These are phyloP conservation scores for Rissa tridactyla DNA, from an alignment of 2,113 vertebrate genomes.

Conservation along the genomic window DNA sequence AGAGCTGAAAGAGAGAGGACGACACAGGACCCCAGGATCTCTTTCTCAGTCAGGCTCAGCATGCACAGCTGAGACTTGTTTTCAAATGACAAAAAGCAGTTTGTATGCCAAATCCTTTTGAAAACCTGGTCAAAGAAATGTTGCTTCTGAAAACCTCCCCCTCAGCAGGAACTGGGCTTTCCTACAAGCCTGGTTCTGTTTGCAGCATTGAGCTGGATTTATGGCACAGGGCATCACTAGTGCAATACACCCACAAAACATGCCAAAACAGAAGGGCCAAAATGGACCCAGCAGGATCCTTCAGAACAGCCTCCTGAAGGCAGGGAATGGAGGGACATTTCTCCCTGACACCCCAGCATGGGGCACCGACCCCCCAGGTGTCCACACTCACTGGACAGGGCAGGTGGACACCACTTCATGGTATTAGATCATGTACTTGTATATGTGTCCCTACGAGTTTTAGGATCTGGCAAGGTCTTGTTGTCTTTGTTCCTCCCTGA, in stretches of 20 bases:
- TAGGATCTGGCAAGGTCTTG: not conserved
- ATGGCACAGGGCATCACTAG: not conserved
- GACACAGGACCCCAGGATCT: not conserved
- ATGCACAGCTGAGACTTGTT: not conserved
- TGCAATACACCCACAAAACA: not conserved
- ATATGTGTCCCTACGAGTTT: not conserved
- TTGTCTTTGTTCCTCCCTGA: not conserved
- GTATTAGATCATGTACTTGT: not conserved
- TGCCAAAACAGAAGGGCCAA: not conserved
- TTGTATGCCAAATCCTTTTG: not conserved
- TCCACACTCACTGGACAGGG: accelerated
- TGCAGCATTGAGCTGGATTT: not conserved
- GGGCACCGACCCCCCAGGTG: accelerated
- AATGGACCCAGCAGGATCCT: not conserved
- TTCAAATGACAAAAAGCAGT: not conserved
- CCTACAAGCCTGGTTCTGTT: not conserved
- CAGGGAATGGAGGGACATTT: not conserved
- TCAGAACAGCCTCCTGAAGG: not conserved
- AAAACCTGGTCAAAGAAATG: not conserved
- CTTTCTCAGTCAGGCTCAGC: not conserved
- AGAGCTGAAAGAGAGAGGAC: not conserved
- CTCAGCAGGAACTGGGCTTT: not conserved
- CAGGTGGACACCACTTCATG: not conserved
- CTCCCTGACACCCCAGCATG: not conserved
- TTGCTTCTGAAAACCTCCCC: not conserved